A percentile compares a stretch with the other conserved stretches of the same genome.
Evolutionary conservation across 2,113 vertebrate species (phyloP).

Genomic region (Neodontobutis hainanensis): DNA sequence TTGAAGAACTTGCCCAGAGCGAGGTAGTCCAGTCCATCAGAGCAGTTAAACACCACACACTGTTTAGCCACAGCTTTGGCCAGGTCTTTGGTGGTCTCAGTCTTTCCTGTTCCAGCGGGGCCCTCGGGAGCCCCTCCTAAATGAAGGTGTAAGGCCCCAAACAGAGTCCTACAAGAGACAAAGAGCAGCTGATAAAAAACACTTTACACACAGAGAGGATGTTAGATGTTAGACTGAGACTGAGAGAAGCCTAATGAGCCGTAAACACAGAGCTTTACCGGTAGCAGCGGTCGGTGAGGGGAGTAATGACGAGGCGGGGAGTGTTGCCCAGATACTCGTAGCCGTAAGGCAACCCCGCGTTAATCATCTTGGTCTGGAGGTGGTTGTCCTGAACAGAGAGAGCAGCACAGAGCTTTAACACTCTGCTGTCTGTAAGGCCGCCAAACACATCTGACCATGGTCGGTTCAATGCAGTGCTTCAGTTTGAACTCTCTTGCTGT

Average conservation of each 20-base stretch:
- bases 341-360: slow-evolving; percentile 89
- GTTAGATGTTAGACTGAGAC: not conserved
- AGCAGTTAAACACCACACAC: slow-evolving; percentile 92
- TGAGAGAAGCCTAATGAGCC: no score
- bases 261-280: slow-evolving; percentile 73
- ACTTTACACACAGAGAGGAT: not conserved
- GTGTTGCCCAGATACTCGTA: slow-evolving; percentile 92
- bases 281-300: slow-evolving; percentile 91
- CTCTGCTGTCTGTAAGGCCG: no score
- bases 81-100: slow-evolving; percentile 91
- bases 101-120: slow-evolving; percentile 91
- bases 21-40: slow-evolving; percentile 90
- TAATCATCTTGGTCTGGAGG: slow-evolving; percentile 93
- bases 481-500: no score
- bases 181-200: not conserved
- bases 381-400: slow-evolving; percentile 80
- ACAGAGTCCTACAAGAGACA: slow-evolving; percentile 81
- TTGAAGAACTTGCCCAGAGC: slow-evolving; percentile 94
- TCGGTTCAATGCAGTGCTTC: no score
- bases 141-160: slow-evolving; percentile 87
- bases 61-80: slow-evolving; percentile 93
- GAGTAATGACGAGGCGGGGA: slow-evolving; percentile 87
- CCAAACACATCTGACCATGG: no score
- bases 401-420: slow-evolving; percentile 1
- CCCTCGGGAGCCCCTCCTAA: slow-evolving; percentile 92